Evolutionary conservation across 2,797 vertebrate species (phyloP), one percentile per base, ranked within the genome.

Genomic region (Gila robusta): DNA sequence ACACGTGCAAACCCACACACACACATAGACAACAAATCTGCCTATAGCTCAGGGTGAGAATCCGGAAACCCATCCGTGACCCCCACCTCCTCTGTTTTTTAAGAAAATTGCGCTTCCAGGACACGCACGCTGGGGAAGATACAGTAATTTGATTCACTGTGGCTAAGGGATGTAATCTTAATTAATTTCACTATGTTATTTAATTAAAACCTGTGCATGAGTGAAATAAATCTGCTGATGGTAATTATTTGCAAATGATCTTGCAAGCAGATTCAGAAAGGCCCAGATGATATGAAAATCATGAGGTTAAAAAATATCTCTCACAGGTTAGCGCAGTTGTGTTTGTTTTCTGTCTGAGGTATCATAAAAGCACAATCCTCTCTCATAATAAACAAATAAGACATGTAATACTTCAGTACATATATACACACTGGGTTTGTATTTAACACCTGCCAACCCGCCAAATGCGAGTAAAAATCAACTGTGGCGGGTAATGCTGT

Each of bases 151-250:
- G 87, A 94, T 92, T 93, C 85, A 92, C 87, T 87, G 76, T 83
- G 89, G 87, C 89, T 89, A 89, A 84, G 90, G 90, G 91, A 92
- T 91, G 84, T 92, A 92, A 93, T 91, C 91, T 89, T 92, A 93
- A 95, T 95, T 95, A 94, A 94, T 94, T 92, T 92, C 90, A 88
- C 91, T 85, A 89, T 93, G 91, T 93, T 94, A 92, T 95, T 94
- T 93, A 94, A 95, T 94, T 93, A 94, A 94, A 94, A 93, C 83
- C 86, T 89, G 86, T 88, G 88, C 90, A 91, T 83, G 91, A 91
- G 89, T 86, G 89, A 93, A 92, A 92, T 90, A 92, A 93, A 92
- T 91, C 89, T 89, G 86, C 85, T 87, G 89, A 93, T 91, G 90
- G 90, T 92, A 91, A 92, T 93, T 93, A 92, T 94, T 94, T 93